These are phyloP conservation scores for Sebastes matsubarae DNA, from an alignment of 2,797 vertebrate species.

Conservation along the genomic window DNA sequence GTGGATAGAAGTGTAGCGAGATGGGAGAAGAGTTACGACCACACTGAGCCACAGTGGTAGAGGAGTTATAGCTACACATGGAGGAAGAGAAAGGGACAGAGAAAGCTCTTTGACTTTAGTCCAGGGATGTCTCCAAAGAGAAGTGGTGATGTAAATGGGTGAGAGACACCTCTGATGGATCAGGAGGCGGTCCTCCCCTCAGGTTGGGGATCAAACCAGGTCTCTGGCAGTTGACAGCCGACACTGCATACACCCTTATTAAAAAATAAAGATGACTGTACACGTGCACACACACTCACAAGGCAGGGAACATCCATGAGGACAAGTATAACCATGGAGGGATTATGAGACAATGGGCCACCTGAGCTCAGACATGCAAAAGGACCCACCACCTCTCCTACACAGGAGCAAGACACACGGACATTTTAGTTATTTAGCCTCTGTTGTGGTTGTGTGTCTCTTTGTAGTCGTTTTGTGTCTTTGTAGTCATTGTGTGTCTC, in stretches of 20 bases:
- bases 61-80: constrained; percentile 28
- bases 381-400: too few relatives aligned
- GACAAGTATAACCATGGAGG: neutral
- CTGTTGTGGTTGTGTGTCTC: too few relatives aligned
- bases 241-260: constrained; percentile 75
- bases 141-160: constrained; percentile 2
- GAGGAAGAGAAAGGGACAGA: neutral
- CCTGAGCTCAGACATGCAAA: too few relatives aligned
- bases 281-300: neutral
- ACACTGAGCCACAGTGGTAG: neutral
- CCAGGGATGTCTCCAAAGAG: neutral
- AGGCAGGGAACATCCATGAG: neutral
- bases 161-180: constrained; percentile 33
- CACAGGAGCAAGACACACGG: too few relatives aligned
- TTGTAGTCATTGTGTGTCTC: too few relatives aligned
- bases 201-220: constrained; percentile 33
- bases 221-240: constrained; percentile 71
- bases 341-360: too few relatives aligned
- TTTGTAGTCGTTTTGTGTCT: too few relatives aligned
- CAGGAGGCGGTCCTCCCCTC: neutral
- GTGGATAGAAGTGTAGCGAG: constrained; percentile 22
- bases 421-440: too few relatives aligned
- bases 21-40: constrained; percentile 52
- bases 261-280: constrained; percentile 77
- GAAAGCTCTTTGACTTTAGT: constrained; percentile 1